phyloP scores from a whole-genome alignment of 1,140 invertebrate species.

The Carcinoscorpius rotundicauda region DNA sequence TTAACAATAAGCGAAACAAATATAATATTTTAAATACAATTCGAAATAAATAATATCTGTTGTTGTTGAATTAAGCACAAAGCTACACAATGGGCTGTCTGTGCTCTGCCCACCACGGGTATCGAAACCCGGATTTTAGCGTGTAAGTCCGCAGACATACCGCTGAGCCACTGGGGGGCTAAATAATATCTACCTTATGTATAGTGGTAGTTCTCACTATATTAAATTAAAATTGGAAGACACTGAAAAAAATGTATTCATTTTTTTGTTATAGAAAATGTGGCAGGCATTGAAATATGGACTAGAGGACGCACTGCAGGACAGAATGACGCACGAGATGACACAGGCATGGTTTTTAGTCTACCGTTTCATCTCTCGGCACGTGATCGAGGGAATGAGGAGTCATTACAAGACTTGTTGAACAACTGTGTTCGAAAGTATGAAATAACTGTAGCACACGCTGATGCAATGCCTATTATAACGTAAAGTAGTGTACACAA shows the following conservation, averaged over 20 bases:
- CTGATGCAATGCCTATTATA: too few species aligned
- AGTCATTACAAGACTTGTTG: neutral
- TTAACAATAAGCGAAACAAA: too few species aligned
- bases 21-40: too few species aligned
- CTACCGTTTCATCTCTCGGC: constrained; percentile 2
- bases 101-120: too few species aligned
- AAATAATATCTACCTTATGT: neutral
- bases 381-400: constrained; percentile 4
- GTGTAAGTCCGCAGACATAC: too few species aligned
- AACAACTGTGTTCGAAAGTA: neutral
- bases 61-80: too few species aligned
- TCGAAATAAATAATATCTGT: neutral
- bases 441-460: too few species aligned
- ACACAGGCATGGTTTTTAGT: constrained; percentile 6
- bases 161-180: too few species aligned
- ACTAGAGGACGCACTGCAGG: constrained; percentile 1
- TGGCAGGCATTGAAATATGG: constrained; percentile 6
- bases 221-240: constrained; percentile 8
- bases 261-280: constrained; percentile 6
- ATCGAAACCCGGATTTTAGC: too few species aligned
- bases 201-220: neutral
- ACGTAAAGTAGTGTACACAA: too few species aligned
- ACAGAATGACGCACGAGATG: constrained; percentile 4
- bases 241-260: neutral
- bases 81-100: too few species aligned